Conservation (phyloP, 53 echinoderm and acorn worm species). For the Crossaster papposus region DNA sequence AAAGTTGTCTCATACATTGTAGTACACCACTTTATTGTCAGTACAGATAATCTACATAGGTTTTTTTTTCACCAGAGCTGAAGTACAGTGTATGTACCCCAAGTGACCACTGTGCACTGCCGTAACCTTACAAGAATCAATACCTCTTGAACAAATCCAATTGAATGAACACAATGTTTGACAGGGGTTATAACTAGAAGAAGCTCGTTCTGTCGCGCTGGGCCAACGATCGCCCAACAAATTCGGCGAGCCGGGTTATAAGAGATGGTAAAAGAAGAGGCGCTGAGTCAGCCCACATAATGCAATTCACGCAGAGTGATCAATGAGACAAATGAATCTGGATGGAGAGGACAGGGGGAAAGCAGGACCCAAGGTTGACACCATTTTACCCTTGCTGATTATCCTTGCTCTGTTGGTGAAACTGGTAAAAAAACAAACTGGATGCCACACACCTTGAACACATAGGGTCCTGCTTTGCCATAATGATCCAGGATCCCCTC, state of each 20-base stretch:
- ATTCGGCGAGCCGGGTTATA: constrained; percentile 11
- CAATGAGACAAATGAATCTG: constrained; percentile 48
- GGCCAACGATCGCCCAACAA: constrained; percentile 1
- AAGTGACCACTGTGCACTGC: neutral
- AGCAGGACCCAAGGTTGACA: constrained; percentile 51
- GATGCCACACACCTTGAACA: neutral
- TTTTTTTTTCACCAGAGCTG: neutral
- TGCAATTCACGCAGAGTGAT: constrained; percentile 48
- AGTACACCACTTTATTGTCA: no score
- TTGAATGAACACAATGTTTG: constrained; percentile 30
- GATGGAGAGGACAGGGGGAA: constrained; percentile 46
- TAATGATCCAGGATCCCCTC: no score
- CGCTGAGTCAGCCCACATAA: constrained; percentile 26
- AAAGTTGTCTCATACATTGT: no score
- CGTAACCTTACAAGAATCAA: constrained; percentile 39
- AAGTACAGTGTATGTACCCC: constrained; percentile 11
- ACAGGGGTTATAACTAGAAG: constrained; percentile 29
- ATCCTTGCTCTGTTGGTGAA: constrained; percentile 2
- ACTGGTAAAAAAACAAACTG: neutral
- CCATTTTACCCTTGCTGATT: constrained; percentile 34
- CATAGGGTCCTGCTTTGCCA: no score
- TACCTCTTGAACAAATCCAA: constrained; percentile 48
- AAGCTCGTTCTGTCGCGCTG: neutral
- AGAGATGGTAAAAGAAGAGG: neutral
- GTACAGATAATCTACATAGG: neutral